phyloP scores from a whole-genome alignment of 1,140 invertebrate species.

The Stegodyphus mimosarum region DNA sequence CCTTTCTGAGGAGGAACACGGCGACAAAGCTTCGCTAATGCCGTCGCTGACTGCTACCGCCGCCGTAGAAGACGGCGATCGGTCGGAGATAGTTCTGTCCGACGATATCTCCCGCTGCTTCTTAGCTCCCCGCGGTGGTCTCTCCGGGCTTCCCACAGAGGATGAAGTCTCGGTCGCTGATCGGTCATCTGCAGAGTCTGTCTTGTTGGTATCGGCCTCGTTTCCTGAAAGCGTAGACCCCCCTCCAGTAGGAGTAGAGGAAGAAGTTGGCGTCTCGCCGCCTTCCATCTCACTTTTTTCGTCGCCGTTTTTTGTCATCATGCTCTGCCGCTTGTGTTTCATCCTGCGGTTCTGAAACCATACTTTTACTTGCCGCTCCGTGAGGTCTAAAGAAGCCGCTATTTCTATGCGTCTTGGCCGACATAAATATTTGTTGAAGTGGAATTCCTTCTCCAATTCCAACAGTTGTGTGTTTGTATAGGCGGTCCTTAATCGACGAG shows the following conservation, averaged over 20 bases:
- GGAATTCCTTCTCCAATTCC: constrained; percentile 97
- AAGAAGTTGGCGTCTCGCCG: constrained; percentile 37
- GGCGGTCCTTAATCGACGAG: constrained; percentile 88
- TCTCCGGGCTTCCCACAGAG: constrained; percentile 48
- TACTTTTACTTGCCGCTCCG: constrained; percentile 89
- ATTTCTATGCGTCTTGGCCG: constrained; percentile 95
- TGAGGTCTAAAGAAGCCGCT: constrained; percentile 93
- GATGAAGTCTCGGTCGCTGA: constrained; percentile 54
- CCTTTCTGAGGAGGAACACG: constrained; percentile 37
- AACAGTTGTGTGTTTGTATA: constrained; percentile 96
- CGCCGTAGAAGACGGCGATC: constrained; percentile 41
- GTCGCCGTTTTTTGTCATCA: constrained; percentile 81
- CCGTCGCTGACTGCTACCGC: constrained; percentile 17
- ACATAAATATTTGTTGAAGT: constrained; percentile 94
- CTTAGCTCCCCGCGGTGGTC: constrained; percentile 28
- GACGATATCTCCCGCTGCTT: constrained; percentile 43
- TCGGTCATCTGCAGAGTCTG: constrained; percentile 52
- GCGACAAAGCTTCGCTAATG: constrained; percentile 32
- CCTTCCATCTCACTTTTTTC: constrained; percentile 69
- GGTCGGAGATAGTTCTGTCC: constrained; percentile 22
- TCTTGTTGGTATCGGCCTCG: constrained; percentile 41
- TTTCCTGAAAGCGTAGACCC: constrained; percentile 45
- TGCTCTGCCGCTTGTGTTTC: constrained; percentile 95
- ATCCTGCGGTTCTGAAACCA: constrained; percentile 99
- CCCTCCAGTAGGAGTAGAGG: constrained; percentile 31